These are phyloP conservation scores for Popillia japonica DNA, from an alignment of 1,140 invertebrate genomes.

Conservation along the genomic window DNA sequence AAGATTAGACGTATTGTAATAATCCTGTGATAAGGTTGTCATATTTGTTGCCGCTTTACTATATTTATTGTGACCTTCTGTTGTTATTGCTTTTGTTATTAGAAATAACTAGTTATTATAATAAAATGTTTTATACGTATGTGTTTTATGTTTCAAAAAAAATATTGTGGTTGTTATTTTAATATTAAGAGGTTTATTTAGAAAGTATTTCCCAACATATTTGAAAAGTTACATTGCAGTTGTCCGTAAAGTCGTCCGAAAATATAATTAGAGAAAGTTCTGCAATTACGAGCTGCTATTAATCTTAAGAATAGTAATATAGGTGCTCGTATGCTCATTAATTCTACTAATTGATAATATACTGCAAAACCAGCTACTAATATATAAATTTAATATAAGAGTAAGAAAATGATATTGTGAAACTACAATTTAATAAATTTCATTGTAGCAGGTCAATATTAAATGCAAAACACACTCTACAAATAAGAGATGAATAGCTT, in stretches of 20 bases:
- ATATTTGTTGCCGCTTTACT: neutral
- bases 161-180: neutral
- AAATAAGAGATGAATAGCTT: no score
- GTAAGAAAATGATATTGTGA: no score
- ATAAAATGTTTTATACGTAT: neutral
- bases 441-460: no score
- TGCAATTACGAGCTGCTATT: neutral
- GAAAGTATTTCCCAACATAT: neutral
- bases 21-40: conserved; percentile 26
- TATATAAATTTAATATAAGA: no score
- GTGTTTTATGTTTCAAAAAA: neutral
- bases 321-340: neutral
- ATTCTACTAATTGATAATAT: no score
- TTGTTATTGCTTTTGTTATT: conserved; percentile 11
- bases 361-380: no score
- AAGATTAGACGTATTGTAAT: neutral
- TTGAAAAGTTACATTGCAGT: neutral
- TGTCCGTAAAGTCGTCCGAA: neutral
- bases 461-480: no score
- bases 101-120: neutral
- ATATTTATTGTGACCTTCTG: conserved; percentile 20
- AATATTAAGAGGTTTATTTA: neutral
- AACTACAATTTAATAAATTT: no score
- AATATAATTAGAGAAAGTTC: neutral
- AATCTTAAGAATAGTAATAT: neutral